Evolutionary conservation across 2,888 invertebrate genomes (phyloP), one percentile per base, ranked within the genome.

Genomic region (Nesidiocoris tenuis): DNA sequence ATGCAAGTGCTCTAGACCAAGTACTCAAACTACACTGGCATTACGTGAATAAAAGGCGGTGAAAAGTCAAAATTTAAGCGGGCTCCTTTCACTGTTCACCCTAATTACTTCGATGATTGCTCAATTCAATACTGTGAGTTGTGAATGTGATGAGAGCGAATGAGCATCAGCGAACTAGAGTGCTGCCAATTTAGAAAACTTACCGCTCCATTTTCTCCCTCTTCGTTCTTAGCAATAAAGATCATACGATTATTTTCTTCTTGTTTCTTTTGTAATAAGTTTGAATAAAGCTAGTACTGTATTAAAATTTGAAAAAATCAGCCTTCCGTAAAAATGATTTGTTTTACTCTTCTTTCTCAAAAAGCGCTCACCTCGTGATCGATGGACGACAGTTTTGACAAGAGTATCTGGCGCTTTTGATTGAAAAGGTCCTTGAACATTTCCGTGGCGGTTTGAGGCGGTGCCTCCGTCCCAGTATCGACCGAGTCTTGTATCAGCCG

Each of bases 371-470:
- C 94, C 85, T 96, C 96, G 0, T 95, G 94, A 82, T 92, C 97
- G 83, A 91, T 94, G 5, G 92, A 96, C 75, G 94, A 93, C 75
- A 96, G 86, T 85, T 93, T 95, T 83, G 92, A 93, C 79, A 95
- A 87, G 24, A 95, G 86, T 82, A 93, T 88, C 82, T 95, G 92
- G 80, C 95, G 89, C 84, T 97, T 97, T 83, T 95, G 95, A 80
- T 93, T 94, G 80, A 97, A 87, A 88, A 97, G 91, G 82, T 96
- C 96, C 82, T 95, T 90, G 83, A 97, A 93, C 89, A 96, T 95
- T 82, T 96, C 96, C 0, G 95, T 90, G 1, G 95, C 92, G 67
- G 92, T 91, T 81, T 91, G 91, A 17, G 76, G 68, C 25, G 77
- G 64, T 12, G 66, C 56, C 24, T 63, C 70, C 12, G 66, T 25